Evolutionary conservation across 2,113 vertebrate genomes (phyloP), one percentile per base, ranked within the genome.

Genomic region (Proterorhinus semilunaris): DNA sequence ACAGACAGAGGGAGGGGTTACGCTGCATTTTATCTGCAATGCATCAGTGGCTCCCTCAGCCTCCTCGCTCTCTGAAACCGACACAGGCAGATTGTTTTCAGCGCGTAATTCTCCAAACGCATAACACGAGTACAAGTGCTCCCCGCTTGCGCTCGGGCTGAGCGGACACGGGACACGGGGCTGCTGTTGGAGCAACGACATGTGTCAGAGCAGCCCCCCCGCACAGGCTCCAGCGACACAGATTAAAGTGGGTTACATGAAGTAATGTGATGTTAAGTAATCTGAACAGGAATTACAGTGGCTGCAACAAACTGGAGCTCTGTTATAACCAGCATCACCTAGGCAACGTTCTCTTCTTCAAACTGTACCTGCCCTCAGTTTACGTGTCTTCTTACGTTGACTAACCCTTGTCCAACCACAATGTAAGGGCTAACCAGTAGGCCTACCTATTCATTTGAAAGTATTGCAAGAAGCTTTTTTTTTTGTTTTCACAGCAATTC

Each of bases 1-100:
- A 67, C 64, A 54, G 53, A 74, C 75, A 73, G 58, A 81, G 78
- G 90, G 91, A 90, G 89, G 90, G 86, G 87, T 86, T 83, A 62
- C 36, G 69, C 78, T 92, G 92, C 92, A 94, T 92, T 93, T 93
- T 92, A 93, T 93, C 93, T 93, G 92, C 93, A 94, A 93, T 94
- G 93, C 93, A 94, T 93, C 93, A 94, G 86, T 87, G 87, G 84
- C 87, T 88, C 84, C 76, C 83, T 62, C 76, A 72, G 69, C 65
- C 80, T 48, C 57, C 68, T 70, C 69, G 70, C 74, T 63, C 72
- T 68, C 75, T 80, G 27, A 62, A 48, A 65, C 54, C 45, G 53
- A 66, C 65, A 68, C 72, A 74, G 58, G 63, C 68, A 65, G 58
- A 49, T 6, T 71, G 68, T 74, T 81, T 78, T 81, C 74, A 12